These are phyloP conservation scores for Atherinosoma microstoma DNA, from an alignment of 2,797 vertebrate genomes.

Conservation along the genomic window DNA sequence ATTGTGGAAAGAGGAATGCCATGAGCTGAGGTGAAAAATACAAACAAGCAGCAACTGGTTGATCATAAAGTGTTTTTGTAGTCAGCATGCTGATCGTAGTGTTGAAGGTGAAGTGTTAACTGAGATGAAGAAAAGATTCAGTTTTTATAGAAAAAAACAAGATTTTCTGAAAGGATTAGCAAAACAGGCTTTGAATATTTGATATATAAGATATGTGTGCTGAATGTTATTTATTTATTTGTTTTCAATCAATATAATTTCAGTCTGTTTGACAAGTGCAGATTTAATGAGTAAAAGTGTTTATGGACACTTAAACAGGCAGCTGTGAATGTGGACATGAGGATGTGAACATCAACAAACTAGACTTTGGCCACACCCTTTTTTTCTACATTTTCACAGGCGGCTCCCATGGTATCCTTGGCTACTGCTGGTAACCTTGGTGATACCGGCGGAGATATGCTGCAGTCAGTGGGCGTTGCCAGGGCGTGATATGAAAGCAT, in stretches of 20 bases:
- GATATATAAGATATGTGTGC: constrained; percentile 4
- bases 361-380: constrained; percentile 71
- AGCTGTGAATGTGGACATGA: constrained; percentile 14
- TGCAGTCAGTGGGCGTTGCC: constrained; percentile 80
- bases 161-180: constrained; percentile 1
- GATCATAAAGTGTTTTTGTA: constrained; percentile 22
- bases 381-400: constrained; percentile 64
- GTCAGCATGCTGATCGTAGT: constrained; percentile 15
- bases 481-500: constrained; percentile 83
- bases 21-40: constrained; percentile 16
- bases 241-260: background rate
- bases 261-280: constrained; percentile 5
- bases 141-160: background rate
- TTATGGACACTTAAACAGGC: background rate
- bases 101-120: constrained; percentile 38
- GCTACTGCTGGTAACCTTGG: constrained; percentile 82
- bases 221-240: constrained; percentile 3
- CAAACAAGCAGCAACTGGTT: constrained; percentile 40
- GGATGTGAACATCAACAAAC: constrained; percentile 38
- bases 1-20: constrained; percentile 36
- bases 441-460: constrained; percentile 80
- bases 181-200: constrained; percentile 13
- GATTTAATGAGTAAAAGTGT: background rate
- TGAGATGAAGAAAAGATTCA: constrained; percentile 30
- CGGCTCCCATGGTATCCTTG: constrained; percentile 74